These are phyloP conservation scores for Caenorhabditis sp. DNA, from an alignment of 2,888 invertebrate genomes.

Conservation along the genomic window DNA sequence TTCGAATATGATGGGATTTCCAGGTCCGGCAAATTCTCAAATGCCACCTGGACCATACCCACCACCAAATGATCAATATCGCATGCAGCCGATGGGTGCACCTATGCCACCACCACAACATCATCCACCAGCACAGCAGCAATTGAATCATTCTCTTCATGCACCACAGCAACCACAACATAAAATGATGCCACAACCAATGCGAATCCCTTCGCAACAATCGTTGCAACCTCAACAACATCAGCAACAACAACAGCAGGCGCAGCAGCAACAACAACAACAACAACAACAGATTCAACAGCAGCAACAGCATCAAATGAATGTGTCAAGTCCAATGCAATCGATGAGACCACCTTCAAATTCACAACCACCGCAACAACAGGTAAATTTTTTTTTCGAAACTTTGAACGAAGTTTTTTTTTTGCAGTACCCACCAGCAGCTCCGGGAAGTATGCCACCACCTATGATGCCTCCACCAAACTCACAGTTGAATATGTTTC, in stretches of 20 bases:
- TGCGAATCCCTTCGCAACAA: not conserved
- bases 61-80: not conserved
- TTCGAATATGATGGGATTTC: not conserved
- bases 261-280: not conserved
- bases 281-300: not conserved
- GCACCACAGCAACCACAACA: not conserved
- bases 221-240: not conserved
- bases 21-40: not conserved
- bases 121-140: not conserved
- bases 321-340: not conserved
- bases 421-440: not conserved
- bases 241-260: not conserved
- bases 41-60: not conserved
- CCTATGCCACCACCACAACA: not conserved
- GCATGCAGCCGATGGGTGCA: not conserved
- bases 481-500: not conserved
- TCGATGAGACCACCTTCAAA: slow-evolving; percentile 1
- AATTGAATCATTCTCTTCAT: not conserved
- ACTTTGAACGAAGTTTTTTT: no score
- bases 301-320: not conserved
- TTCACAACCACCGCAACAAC: not conserved
- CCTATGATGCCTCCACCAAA: slow-evolving; percentile 2
- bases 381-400: not conserved
- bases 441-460: not conserved
- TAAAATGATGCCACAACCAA: slow-evolving; percentile 2